A percentile compares a stretch with the other conserved stretches of the same genome.
Conservation (phyloP, 2,888 invertebrate species). For the Lasioglossum calceatum region DNA sequence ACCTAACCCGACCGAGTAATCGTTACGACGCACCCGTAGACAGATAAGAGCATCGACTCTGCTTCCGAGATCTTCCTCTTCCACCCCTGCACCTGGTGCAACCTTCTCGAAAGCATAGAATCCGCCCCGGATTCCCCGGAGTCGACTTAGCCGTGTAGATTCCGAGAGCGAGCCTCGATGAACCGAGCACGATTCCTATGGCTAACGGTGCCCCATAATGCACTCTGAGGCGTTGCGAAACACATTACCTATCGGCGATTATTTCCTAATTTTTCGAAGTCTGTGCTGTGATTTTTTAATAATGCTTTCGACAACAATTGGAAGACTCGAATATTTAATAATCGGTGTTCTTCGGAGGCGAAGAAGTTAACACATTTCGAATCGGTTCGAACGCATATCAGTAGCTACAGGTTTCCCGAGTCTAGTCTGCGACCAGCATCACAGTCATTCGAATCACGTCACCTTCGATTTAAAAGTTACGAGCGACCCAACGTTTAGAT, state of each 20-base stretch:
- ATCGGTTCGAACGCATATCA: background rate
- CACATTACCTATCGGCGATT: too few species aligned
- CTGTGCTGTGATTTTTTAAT: too few species aligned
- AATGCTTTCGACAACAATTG: too few species aligned
- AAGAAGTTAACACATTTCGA: background rate
- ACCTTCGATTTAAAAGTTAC: conserved; percentile 54
- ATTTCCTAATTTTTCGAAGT: too few species aligned
- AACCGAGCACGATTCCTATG: conserved; percentile 50
- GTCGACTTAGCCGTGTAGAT: conserved; percentile 76
- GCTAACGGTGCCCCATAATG: background rate
- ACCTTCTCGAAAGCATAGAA: conserved; percentile 70
- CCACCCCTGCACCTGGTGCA: conserved; percentile 45
- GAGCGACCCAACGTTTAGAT: conserved; percentile 43
- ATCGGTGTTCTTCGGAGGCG: too few species aligned
- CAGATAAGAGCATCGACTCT: conserved; percentile 77
- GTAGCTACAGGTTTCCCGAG: conserved; percentile 17
- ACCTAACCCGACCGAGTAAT: conserved; percentile 73
- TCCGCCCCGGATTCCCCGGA: conserved; percentile 74
- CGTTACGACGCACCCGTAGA: conserved; percentile 78
- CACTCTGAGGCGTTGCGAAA: background rate
- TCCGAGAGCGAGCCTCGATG: conserved; percentile 75
- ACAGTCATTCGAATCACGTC: conserved; percentile 46
- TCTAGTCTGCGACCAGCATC: conserved; percentile 40
- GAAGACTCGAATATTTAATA: too few species aligned
- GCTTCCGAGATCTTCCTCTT: conserved; percentile 49